Evolutionary conservation across 2,888 invertebrate species (phyloP).

Genomic region (Hydrotaea cyrtoneurina): DNA sequence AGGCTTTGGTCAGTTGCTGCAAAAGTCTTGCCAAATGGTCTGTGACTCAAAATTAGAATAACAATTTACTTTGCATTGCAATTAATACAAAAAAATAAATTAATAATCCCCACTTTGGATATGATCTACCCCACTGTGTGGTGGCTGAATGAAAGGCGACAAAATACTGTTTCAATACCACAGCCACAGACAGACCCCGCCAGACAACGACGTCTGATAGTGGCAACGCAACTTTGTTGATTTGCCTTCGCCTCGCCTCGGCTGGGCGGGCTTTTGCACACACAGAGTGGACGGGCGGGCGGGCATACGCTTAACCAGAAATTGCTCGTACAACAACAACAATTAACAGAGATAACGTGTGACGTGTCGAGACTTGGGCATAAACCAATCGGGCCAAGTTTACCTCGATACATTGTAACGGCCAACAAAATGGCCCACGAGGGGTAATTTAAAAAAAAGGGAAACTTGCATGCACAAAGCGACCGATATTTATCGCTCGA

Average conservation of each 20-base stretch:
- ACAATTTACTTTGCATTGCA: no score
- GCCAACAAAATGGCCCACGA: conserved; percentile 29
- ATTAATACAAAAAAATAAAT: no score
- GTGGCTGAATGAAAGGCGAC: not conserved
- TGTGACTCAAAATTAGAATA: no score
- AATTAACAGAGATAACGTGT: conserved; percentile 8
- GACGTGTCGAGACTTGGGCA: not conserved
- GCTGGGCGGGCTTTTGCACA: not conserved
- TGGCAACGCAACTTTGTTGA: conserved; percentile 9
- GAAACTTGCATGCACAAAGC: not conserved
- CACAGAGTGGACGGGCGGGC: not conserved
- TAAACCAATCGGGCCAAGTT: not conserved
- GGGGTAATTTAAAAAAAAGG: conserved; percentile 32
- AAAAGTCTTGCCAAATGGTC: no score
- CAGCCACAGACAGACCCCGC: not conserved
- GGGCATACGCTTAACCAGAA: not conserved
- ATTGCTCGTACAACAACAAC: not conserved
- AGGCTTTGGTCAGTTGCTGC: no score
- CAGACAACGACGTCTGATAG: conserved; percentile 29
- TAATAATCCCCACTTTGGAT: no score
- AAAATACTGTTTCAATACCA: conserved; percentile 2
- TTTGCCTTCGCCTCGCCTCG: not conserved
- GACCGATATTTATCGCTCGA: not conserved
- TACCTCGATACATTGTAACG: conserved; percentile 1
- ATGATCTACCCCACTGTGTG: not conserved